Evolutionary conservation across 2,113 vertebrate genomes (phyloP), one percentile per base, ranked within the genome.

Genomic region (Catharus minimus): DNA sequence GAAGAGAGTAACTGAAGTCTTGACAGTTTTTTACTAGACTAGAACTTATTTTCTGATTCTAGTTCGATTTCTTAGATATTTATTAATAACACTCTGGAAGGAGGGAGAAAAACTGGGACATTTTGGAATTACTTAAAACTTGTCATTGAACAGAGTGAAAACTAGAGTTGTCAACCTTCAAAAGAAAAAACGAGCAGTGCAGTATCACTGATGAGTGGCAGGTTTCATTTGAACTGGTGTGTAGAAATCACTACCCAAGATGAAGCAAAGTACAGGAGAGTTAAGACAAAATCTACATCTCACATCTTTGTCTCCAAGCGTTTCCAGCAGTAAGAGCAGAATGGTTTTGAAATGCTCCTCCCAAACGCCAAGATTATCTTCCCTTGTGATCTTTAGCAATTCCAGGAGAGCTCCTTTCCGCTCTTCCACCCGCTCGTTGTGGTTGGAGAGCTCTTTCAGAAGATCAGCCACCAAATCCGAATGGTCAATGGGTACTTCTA

Each of bases 321-420:
- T 99, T 96, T 99, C 99, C 94, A 99, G 97, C 86, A 99, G 98
- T 65, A 99, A 97, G 38, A 99, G 98, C 57, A 99, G 97, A 96
- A 99, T 98, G 74, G 99, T 99, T 97, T 99, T 99, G 93, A 99
- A 99, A 96, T 99, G 99, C 65, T 99, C 99, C 46, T 99, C 99
- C 99, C 99, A 99, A 77, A 99, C 99, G 11, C 99, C 98, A 6
- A 98, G 93, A 95, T 97, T 99, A 97, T 99, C 99, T 58, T 99
- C 99, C 19, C 99, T 97, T 0, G 99, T 99, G 96, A 99, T 99
- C 97, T 99, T 99, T 50, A 99, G 97, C 87, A 99, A 96, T 91
- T 99, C 99, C 95, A 99, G 97, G 85, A 99, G 97, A 47, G 99
- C 99, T 4, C 98, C 98, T 82, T 99, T 99, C 78, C 99, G 96